Evolutionary conservation across 2,888 invertebrate species (phyloP).

Genomic region (Agriopis leucophaearia): DNA sequence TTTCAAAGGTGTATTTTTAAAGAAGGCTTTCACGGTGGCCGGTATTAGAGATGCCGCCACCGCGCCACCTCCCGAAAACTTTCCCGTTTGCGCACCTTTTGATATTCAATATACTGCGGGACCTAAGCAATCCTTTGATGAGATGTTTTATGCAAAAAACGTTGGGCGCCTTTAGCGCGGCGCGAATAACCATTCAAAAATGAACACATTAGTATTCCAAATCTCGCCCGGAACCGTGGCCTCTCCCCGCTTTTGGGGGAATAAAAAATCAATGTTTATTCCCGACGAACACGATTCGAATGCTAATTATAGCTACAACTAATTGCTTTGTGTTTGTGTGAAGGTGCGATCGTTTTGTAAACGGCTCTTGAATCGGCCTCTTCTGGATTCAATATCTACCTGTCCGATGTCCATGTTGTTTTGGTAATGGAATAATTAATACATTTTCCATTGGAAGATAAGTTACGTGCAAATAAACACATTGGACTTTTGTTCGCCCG

Average conservation of each 20-base stretch:
- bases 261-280: slow-evolving; percentile 87
- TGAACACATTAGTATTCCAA: slow-evolving; percentile 85
- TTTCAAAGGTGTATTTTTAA: slow-evolving; percentile 83
- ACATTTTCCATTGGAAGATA: slow-evolving; percentile 45
- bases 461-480: slow-evolving; percentile 29
- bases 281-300: slow-evolving; percentile 80
- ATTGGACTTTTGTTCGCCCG: slow-evolving; percentile 20
- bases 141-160: slow-evolving; percentile 87
- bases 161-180: slow-evolving; percentile 81
- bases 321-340: slow-evolving; percentile 80
- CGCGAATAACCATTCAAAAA: slow-evolving; percentile 84
- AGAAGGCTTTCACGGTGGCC: slow-evolving; percentile 80
- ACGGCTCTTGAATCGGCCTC: slow-evolving; percentile 54
- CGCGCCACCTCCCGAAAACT: slow-evolving; percentile 73
- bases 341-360: slow-evolving; percentile 67
- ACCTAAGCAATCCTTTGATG: slow-evolving; percentile 86
- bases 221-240: slow-evolving; percentile 69
- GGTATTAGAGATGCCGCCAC: slow-evolving; percentile 76
- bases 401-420: slow-evolving; percentile 50
- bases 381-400: slow-evolving; percentile 58
- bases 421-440: slow-evolving; percentile 54
- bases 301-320: slow-evolving; percentile 81
- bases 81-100: slow-evolving; percentile 82
- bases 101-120: slow-evolving; percentile 85
- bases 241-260: slow-evolving; percentile 80